Conservation (phyloP, 1,140 invertebrate species). For the Maconellicoccus hirsutus region DNA sequence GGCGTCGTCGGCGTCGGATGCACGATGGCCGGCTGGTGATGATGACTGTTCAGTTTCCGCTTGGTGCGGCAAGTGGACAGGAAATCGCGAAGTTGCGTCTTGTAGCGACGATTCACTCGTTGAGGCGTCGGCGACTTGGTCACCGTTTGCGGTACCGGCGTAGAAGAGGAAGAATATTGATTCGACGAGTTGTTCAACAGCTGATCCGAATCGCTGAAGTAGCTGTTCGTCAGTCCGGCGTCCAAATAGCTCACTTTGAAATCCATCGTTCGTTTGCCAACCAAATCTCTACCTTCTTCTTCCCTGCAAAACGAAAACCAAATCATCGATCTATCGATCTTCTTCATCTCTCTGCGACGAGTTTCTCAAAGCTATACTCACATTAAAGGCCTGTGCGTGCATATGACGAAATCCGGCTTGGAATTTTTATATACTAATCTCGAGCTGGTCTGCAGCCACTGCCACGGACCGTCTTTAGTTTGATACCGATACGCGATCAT, state of each 20-base stretch:
- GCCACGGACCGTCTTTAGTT: constrained; percentile 87
- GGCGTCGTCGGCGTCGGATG: constrained; percentile 34
- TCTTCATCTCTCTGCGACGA: background rate
- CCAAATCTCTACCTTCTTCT: constrained; percentile 90
- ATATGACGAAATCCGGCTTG: constrained; percentile 97
- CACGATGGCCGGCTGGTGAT: constrained; percentile 34
- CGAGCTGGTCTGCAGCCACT: constrained; percentile 96
- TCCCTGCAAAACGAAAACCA: constrained; percentile 55
- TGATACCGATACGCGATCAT: constrained; percentile 96
- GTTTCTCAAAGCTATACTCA: too few relatives aligned
- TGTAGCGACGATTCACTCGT: constrained; percentile 67
- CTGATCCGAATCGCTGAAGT: constrained; percentile 75
- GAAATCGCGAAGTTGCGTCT: constrained; percentile 84
- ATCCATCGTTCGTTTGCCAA: constrained; percentile 95
- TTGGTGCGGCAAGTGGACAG: constrained; percentile 83
- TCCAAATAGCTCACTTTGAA: constrained; percentile 97
- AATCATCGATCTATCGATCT: background rate
- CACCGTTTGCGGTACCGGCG: constrained; percentile 20
- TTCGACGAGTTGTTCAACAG: constrained; percentile 49
- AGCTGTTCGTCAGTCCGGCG: constrained; percentile 76
- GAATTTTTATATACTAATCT: constrained; percentile 97
- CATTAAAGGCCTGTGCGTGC: constrained; percentile 94
- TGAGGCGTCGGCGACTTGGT: constrained; percentile 44
- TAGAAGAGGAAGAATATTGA: constrained; percentile 27
- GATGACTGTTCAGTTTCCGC: constrained; percentile 54